A percentile compares a stretch with the other conserved stretches of the same genome.
phyloP scores from a whole-genome alignment of 2,797 vertebrate genomes.

The Buceros bicornis region DNA sequence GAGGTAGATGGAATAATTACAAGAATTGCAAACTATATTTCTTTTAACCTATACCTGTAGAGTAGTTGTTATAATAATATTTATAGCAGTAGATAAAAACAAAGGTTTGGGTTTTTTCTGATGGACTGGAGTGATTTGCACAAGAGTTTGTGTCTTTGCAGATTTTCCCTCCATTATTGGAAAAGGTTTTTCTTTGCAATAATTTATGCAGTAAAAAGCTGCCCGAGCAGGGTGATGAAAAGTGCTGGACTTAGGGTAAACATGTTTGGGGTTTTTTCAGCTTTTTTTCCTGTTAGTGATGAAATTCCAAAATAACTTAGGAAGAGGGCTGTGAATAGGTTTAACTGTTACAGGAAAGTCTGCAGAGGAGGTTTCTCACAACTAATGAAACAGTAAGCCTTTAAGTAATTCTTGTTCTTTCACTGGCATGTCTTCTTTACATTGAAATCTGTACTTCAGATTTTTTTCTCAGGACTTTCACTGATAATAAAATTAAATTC shows the following conservation, averaged over 20 bases:
- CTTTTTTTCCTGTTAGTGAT: not conserved
- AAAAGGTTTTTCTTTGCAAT: not conserved
- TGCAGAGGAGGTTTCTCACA: not conserved
- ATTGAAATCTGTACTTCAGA: not conserved
- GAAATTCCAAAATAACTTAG: not conserved
- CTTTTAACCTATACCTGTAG: not conserved
- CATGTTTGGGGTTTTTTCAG: rapidly evolving
- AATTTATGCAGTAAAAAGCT: not conserved
- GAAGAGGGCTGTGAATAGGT: not conserved
- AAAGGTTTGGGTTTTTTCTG: not conserved
- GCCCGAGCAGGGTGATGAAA: not conserved
- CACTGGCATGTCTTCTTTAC: not conserved
- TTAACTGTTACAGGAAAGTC: not conserved
- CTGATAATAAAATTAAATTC: not conserved
- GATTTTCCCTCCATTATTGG: not conserved
- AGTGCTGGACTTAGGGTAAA: not conserved
- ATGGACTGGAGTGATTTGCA: not conserved
- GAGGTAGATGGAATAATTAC: not conserved
- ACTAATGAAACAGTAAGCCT: not conserved
- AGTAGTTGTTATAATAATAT: not conserved
- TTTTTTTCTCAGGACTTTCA: not conserved
- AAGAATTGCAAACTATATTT: not conserved
- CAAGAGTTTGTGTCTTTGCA: not conserved
- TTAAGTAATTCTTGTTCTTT: not conserved
- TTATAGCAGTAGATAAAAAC: not conserved